A percentile compares a stretch with the other conserved stretches of the same genome.
These are phyloP conservation scores for Caenorhabditis macrosperma DNA, from an alignment of 2,888 invertebrate genomes.

Conservation along the genomic window DNA sequence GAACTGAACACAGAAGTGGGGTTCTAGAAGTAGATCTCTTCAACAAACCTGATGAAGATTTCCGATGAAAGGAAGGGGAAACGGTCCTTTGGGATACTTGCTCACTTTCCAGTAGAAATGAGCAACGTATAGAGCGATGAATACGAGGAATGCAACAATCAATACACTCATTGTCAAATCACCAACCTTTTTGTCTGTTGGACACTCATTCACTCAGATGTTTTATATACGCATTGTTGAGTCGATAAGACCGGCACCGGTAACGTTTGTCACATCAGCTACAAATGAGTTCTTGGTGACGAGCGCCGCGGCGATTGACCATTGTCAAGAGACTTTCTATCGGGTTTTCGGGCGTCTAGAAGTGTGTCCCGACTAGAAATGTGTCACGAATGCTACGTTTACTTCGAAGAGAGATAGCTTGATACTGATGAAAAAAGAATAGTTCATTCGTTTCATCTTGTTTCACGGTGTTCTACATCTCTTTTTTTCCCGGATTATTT, in stretches of 20 bases:
- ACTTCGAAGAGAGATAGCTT: neutral
- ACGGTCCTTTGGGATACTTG: slow-evolving; percentile 60
- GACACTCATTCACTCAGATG: neutral
- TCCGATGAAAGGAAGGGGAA: slow-evolving; percentile 56
- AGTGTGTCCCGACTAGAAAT: neutral
- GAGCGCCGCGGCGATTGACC: neutral
- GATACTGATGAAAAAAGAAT: neutral
- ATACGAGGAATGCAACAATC: slow-evolving; percentile 11
- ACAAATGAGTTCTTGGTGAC: slow-evolving; percentile 8
- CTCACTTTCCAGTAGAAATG: slow-evolving; percentile 59
- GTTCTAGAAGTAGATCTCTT: too few species aligned
- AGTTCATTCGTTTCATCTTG: neutral
- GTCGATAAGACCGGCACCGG: neutral
- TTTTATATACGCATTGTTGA: slow-evolving; percentile 8
- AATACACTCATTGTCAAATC: slow-evolving; percentile 27
- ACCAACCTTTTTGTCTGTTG: too few species aligned
- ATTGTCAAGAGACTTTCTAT: slow-evolving; percentile 10
- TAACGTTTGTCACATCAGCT: slow-evolving; percentile 23
- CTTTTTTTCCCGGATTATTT: too few species aligned
- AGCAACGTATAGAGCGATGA: slow-evolving; percentile 25
- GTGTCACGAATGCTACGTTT: neutral
- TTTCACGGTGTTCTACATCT: too few species aligned
- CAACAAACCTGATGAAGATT: slow-evolving; percentile 53
- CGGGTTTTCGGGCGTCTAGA: slow-evolving; percentile 4
- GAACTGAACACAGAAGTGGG: too few species aligned